These are phyloP conservation scores for Gisinianus flammeolus DNA, from an alignment of 2,888 invertebrate species.

Conservation along the genomic window DNA sequence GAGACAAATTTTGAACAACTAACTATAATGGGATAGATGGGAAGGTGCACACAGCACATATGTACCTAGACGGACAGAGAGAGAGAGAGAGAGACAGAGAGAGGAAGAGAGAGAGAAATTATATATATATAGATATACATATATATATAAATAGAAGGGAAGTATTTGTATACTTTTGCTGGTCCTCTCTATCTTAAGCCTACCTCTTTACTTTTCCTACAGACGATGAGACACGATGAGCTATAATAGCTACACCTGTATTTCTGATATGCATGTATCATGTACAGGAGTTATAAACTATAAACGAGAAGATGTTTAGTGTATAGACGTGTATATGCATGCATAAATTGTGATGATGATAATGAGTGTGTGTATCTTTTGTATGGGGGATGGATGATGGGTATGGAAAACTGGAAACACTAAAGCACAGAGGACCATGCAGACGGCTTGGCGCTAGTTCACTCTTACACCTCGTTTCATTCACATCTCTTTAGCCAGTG, in stretches of 20 bases:
- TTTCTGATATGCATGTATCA: background rate
- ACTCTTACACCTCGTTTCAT: slow-evolving; percentile 35
- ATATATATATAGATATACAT: too few relatives aligned
- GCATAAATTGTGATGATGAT: background rate
- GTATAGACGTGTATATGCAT: background rate
- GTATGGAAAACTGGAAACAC: slow-evolving; percentile 24
- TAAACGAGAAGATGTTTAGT: background rate
- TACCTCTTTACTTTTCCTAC: slow-evolving; percentile 1
- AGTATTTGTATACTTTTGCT: too few relatives aligned
- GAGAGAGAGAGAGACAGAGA: background rate
- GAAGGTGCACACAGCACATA: background rate
- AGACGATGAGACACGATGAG: too few relatives aligned
- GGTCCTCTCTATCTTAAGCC: background rate
- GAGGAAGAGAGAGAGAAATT: slow-evolving; percentile 11
- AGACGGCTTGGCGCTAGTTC: slow-evolving; percentile 40
- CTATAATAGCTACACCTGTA: background rate
- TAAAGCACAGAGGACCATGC: slow-evolving; percentile 28
- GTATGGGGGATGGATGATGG: slow-evolving; percentile 13
- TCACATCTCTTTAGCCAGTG: slow-evolving; percentile 28
- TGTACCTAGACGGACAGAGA: background rate
- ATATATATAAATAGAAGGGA: background rate
- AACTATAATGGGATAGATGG: background rate
- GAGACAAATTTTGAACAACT: background rate
- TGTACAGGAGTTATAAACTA: background rate
- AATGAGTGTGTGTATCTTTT: background rate